Percentiles rank a stretch among this genome's conserved stretches.
These are phyloP conservation scores for Piezodorus guildinii DNA, from an alignment of 1,140 invertebrate species.

Conservation along the genomic window DNA sequence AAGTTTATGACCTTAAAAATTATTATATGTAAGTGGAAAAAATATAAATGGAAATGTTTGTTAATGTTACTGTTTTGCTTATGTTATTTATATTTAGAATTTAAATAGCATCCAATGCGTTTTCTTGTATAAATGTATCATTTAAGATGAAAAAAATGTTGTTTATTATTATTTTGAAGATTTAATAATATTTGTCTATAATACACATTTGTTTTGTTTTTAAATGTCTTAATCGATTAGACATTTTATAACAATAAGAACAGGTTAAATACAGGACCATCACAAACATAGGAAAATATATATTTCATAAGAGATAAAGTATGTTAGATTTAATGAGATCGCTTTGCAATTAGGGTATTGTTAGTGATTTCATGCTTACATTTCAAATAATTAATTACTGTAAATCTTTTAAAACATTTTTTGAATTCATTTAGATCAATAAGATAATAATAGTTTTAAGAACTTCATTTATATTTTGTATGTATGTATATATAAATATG, in stretches of 20 bases:
- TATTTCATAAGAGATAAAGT: constrained; percentile 1
- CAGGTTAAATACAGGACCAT: constrained; percentile 1
- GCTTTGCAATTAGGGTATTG: constrained; percentile 2
- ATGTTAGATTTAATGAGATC: constrained; percentile 7
- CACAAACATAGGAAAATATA: background rate
- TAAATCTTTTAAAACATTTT: constrained; percentile 1
- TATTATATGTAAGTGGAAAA: no score
- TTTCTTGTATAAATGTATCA: background rate
- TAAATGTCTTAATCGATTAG: background rate
- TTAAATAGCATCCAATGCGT: background rate
- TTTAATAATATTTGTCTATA: no score
- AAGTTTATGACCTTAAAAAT: no score
- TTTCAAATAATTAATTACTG: constrained; percentile 7
- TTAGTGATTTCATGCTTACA: constrained; percentile 7
- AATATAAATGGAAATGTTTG: background rate
- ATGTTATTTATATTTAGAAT: constrained; percentile 5
- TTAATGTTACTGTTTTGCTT: background rate
- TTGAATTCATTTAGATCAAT: constrained; percentile 1
- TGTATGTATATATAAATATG: background rate
- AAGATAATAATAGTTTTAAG: constrained; percentile 5
- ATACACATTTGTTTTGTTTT: background rate
- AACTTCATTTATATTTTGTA: background rate
- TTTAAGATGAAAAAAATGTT: no score
- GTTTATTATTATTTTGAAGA: no score
- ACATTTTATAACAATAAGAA: constrained; percentile 1